Conservation (phyloP, 2,797 vertebrate genomes). For the Botia kubotai region DNA sequence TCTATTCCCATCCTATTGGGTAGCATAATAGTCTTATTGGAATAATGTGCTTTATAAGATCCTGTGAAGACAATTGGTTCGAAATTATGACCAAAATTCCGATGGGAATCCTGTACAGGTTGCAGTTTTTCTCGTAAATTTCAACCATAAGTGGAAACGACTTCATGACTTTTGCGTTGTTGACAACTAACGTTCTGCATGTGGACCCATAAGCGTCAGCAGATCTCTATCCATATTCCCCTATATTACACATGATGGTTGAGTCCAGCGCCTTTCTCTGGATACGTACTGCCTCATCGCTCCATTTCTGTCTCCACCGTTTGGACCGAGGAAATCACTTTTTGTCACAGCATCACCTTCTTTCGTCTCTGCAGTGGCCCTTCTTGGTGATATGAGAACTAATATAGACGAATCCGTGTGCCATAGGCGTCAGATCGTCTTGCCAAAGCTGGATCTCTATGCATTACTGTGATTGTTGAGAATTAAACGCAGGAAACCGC, state of each 20-base stretch:
- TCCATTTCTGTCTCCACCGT: constrained; percentile 62
- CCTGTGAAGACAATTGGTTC: neutral
- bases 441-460: constrained; percentile 73
- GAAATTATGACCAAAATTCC: neutral
- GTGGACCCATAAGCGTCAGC: constrained; percentile 14
- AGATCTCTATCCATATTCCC: constrained; percentile 57
- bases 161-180: neutral
- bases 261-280: constrained; percentile 66
- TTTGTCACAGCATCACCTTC: constrained; percentile 55
- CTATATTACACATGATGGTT: constrained; percentile 67
- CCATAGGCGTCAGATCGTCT: constrained; percentile 78
- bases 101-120: neutral
- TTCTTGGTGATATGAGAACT: constrained; percentile 78
- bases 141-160: neutral
- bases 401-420: constrained; percentile 74
- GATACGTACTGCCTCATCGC: constrained; percentile 59
- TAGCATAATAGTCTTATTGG: neutral
- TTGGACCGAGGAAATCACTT: constrained; percentile 63
- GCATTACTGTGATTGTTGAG: constrained; percentile 64
- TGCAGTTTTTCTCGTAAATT: neutral
- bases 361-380: constrained; percentile 74
- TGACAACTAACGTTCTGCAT: neutral
- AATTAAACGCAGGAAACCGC: constrained; percentile 61
- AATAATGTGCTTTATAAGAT: neutral
- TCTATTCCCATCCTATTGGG: neutral